A percentile compares a stretch with the other conserved stretches of the same genome.
phyloP scores from a whole-genome alignment of 2,113 vertebrate species.

The Tupaia chinensis region DNA sequence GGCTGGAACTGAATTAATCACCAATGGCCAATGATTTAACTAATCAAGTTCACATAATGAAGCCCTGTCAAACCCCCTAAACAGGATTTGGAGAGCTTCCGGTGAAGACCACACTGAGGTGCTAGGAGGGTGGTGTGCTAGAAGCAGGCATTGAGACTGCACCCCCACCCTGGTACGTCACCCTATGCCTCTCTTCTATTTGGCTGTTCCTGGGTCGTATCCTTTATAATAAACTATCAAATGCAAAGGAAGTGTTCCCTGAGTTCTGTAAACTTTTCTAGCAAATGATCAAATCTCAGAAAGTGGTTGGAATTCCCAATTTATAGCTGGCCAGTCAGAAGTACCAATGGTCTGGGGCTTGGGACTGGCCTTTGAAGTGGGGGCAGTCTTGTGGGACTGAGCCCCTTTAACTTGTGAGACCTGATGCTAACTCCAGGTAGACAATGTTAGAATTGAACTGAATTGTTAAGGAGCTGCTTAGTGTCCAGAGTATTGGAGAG shows the following conservation, averaged over 20 bases:
- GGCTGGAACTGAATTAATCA: background rate
- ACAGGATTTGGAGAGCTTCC: background rate
- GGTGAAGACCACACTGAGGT: background rate
- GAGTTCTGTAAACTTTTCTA: background rate
- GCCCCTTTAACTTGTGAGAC: background rate
- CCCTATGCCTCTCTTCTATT: background rate
- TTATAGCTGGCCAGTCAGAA: background rate
- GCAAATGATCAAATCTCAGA: background rate
- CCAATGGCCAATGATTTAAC: background rate
- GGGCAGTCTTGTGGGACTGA: background rate
- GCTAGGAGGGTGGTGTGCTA: background rate
- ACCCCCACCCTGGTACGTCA: background rate
- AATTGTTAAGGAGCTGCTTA: background rate
- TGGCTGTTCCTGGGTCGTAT: background rate
- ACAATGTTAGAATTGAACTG: background rate
- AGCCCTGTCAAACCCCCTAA: background rate
- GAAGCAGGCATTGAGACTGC: background rate
- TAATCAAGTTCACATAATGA: too few relatives aligned
- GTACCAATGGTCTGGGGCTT: background rate
- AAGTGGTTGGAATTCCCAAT: background rate
- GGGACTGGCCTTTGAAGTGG: background rate
- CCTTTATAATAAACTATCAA: background rate
- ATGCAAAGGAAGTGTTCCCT: background rate
- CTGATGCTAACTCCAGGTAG: background rate
- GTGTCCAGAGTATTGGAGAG: background rate